A percentile compares a stretch with the other conserved stretches of the same genome.
Evolutionary conservation across 2,797 vertebrate species (phyloP).

Genomic region (Pangasius sanitwongsei): DNA sequence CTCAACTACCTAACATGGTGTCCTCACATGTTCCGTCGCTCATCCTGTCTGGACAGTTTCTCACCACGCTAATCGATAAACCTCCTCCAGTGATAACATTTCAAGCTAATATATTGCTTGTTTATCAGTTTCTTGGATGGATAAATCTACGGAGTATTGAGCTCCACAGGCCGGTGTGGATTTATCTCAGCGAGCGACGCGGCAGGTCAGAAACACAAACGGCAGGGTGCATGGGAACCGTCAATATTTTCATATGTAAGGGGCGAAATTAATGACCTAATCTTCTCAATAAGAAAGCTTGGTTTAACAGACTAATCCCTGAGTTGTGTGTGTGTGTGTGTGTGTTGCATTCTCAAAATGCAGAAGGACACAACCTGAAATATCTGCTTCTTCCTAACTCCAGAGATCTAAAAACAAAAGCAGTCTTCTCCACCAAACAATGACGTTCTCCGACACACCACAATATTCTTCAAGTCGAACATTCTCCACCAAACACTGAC

Average conservation of each 20-base stretch:
- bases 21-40: neutral
- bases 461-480: too few relatives aligned
- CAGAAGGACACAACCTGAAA: neutral
- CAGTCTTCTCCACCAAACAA: neutral
- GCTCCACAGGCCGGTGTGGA: conserved; percentile 62
- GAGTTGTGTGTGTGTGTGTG: conserved; percentile 44
- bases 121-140: conserved; percentile 69
- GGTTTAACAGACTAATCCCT: conserved; percentile 70
- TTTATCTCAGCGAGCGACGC: conserved; percentile 65
- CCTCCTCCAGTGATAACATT: conserved; percentile 66
- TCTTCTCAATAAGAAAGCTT: conserved; percentile 75
- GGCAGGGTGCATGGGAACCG: conserved; percentile 73
- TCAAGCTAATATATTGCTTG: conserved; percentile 70
- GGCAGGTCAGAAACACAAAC: neutral
- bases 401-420: neutral
- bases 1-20: neutral
- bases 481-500: neutral
- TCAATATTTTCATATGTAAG: conserved; percentile 82
- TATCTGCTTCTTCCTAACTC: neutral
- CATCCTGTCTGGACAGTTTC: conserved; percentile 3
- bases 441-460: neutral
- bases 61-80: conserved; percentile 62
- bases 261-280: conserved; percentile 79
- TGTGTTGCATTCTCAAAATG: neutral
- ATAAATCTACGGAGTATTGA: conserved; percentile 73